Conservation (phyloP, 1,140 invertebrate species). For the Drosophila azteca region DNA sequence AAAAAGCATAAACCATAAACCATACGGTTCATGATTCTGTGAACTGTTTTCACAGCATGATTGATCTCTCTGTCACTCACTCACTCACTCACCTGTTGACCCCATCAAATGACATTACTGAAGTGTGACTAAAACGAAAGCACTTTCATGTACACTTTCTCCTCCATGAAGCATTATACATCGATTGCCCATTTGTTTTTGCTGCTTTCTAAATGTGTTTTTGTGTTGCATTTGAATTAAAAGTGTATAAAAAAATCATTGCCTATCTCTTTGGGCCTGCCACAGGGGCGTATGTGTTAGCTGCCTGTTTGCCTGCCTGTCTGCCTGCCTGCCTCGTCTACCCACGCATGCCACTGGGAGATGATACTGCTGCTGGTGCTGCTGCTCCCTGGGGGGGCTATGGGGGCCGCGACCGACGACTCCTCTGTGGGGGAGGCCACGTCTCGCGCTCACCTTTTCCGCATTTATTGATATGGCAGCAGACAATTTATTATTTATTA, state of each 20-base stretch:
- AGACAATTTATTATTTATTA: conserved; percentile 81
- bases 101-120: conserved; percentile 34
- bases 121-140: conserved; percentile 42
- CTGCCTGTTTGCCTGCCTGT: conserved; percentile 13
- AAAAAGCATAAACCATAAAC: neutral
- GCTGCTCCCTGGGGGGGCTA: neutral
- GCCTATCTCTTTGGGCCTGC: conserved; percentile 33
- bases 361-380: neutral
- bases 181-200: conserved; percentile 23
- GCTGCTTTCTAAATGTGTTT: conserved; percentile 31
- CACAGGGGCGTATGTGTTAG: conserved; percentile 51
- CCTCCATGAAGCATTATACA: conserved; percentile 3
- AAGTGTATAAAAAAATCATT: conserved; percentile 49
- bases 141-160: conserved; percentile 14
- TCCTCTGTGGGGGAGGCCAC: neutral
- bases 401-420: neutral
- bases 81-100: too few species aligned
- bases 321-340: neutral
- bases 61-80: neutral
- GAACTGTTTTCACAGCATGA: conserved; percentile 30
- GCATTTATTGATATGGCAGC: conserved; percentile 78
- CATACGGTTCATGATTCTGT: neutral
- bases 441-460: conserved; percentile 5
- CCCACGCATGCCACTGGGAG: too few species aligned
- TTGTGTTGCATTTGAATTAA: conserved; percentile 54